phyloP scores from a whole-genome alignment of 2,888 invertebrate genomes.

The Thymelicus acteon region DNA sequence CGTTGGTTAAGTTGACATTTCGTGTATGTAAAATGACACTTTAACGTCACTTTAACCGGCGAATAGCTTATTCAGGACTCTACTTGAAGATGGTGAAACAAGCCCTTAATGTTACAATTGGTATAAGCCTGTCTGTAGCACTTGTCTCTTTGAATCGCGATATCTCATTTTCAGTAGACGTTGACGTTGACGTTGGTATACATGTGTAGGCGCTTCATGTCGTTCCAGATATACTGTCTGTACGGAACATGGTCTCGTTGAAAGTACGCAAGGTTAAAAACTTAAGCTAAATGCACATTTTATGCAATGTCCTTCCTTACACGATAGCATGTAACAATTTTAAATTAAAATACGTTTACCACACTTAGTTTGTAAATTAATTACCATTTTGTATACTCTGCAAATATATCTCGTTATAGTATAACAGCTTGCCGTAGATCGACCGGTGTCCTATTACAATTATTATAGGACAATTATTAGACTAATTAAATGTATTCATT shows the following conservation, averaged over 20 bases:
- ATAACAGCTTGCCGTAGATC: conserved; percentile 1
- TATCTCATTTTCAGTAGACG: too few species aligned
- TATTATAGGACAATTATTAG: too few species aligned
- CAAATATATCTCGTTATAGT: conserved; percentile 6
- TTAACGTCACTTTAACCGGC: too few species aligned
- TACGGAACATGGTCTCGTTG: conserved; percentile 5
- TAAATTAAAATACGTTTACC: conserved; percentile 21
- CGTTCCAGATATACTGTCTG: conserved; percentile 10
- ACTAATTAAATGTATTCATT: too few species aligned
- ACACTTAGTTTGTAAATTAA: conserved; percentile 25
- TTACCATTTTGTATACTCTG: conserved; percentile 20
- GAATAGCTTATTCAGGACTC: too few species aligned
- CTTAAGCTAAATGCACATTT: conserved; percentile 31
- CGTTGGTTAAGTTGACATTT: too few species aligned
- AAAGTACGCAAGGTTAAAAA: conserved; percentile 17
- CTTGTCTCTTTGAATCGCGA: too few species aligned
- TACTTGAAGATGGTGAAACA: too few species aligned
- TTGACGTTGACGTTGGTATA: conserved; percentile 3
- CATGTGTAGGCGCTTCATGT: conserved; percentile 15
- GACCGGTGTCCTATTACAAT: background rate
- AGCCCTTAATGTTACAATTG: too few species aligned
- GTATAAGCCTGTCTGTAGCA: too few species aligned
- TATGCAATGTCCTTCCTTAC: conserved; percentile 28
- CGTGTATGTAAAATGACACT: too few species aligned
- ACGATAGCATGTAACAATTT: conserved; percentile 30